Conservation (phyloP, 2,797 vertebrate species). For the Myotis planiceps region DNA sequence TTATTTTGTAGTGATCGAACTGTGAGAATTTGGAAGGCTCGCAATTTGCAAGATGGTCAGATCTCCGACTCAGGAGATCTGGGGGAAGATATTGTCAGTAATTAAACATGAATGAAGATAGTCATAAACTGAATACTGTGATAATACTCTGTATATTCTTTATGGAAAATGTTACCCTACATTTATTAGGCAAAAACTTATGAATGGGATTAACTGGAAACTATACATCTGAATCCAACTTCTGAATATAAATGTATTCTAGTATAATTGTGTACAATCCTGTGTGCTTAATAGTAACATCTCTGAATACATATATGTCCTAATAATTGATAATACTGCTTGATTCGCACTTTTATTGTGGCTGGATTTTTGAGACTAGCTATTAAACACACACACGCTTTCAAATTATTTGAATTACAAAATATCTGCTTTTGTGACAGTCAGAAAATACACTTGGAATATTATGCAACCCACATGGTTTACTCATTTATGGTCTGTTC, state of each 20-base stretch:
- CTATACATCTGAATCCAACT: slow-evolving; percentile 63
- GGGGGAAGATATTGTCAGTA: slow-evolving; percentile 88
- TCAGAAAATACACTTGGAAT: slow-evolving; percentile 66
- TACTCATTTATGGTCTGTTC: slow-evolving; percentile 60
- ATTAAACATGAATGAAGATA: slow-evolving; percentile 74
- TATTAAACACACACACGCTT: slow-evolving; percentile 63
- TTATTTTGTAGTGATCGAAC: slow-evolving; percentile 92
- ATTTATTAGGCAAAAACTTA: slow-evolving; percentile 77
- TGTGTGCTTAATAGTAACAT: slow-evolving; percentile 80
- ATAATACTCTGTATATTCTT: slow-evolving; percentile 71
- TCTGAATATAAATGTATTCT: slow-evolving; percentile 75
- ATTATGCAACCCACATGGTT: slow-evolving; percentile 61
- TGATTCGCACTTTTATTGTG: slow-evolving; percentile 76
- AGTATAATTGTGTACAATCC: slow-evolving; percentile 81
- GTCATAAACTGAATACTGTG: slow-evolving; percentile 68
- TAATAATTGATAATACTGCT: slow-evolving; percentile 78
- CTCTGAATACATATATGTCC: slow-evolving; percentile 33
- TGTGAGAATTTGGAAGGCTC: slow-evolving; percentile 96
- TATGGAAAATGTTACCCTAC: slow-evolving; percentile 71
- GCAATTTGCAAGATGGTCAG: slow-evolving; percentile 90
- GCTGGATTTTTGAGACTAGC: slow-evolving; percentile 79
- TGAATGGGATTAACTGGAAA: slow-evolving; percentile 81
- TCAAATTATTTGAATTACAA: slow-evolving; percentile 80
- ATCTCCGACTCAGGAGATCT: slow-evolving; percentile 86
- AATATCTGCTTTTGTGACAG: slow-evolving; percentile 68